phyloP scores from a whole-genome alignment of 2,888 invertebrate species.

The Hipparchia sbordonii region DNA sequence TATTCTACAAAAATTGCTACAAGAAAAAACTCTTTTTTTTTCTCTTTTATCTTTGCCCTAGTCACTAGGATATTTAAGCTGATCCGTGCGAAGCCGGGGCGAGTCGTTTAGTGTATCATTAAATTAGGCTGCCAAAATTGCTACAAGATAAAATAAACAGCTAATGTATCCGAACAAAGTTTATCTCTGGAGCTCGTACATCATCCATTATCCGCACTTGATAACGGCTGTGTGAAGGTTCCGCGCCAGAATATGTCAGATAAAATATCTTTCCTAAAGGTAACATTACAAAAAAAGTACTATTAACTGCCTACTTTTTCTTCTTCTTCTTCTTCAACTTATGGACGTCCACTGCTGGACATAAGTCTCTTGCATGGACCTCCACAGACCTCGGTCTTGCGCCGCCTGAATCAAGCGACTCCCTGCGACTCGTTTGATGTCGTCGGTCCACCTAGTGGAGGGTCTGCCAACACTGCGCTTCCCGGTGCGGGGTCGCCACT shows the following conservation, averaged over 20 bases:
- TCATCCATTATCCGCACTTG: slow-evolving; percentile 37
- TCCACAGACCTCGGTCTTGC: too few relatives aligned
- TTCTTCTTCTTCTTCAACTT: too few relatives aligned
- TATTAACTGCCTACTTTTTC: not conserved
- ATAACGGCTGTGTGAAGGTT: slow-evolving; percentile 32
- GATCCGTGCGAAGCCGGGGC: not conserved
- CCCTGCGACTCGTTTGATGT: too few relatives aligned
- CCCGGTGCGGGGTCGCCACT: too few relatives aligned
- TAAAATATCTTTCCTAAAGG: slow-evolving; percentile 21
- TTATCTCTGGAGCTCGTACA: slow-evolving; percentile 21
- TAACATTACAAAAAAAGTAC: not conserved
- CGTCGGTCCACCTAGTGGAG: too few relatives aligned
- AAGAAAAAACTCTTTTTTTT: too few relatives aligned
- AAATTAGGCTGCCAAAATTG: not conserved
- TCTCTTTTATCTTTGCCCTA: too few relatives aligned
- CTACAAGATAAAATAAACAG: slow-evolving; percentile 22
- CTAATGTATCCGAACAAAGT: slow-evolving; percentile 28
- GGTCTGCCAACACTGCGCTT: too few relatives aligned
- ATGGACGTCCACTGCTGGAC: too few relatives aligned
- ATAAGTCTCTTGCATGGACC: too few relatives aligned
- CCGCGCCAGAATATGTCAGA: slow-evolving; percentile 14
- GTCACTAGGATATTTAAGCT: not conserved
- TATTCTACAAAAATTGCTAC: too few relatives aligned
- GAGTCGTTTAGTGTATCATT: not conserved
- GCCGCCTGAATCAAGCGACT: too few relatives aligned